phyloP scores from a whole-genome alignment of 2,113 vertebrate genomes.

The Pomatostomus ruficeps region DNA sequence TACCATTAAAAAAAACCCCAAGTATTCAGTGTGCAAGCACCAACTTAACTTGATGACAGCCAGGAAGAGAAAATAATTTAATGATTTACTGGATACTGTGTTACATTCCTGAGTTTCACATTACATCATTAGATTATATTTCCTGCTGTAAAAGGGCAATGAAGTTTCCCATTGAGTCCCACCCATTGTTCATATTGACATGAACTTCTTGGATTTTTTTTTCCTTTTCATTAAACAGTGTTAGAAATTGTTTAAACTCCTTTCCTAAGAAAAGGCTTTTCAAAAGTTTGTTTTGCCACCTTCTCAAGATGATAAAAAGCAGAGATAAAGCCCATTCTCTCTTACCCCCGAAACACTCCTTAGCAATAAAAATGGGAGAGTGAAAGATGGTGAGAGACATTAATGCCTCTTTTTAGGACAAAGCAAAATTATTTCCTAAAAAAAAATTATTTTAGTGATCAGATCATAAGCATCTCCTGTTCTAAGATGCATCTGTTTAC shows the following conservation, averaged over 20 bases:
- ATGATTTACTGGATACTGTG: neutral
- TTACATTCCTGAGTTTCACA: conserved; percentile 31
- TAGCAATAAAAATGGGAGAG: neutral
- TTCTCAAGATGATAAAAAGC: neutral
- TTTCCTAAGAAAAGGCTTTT: neutral
- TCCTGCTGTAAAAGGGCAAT: conserved; percentile 16
- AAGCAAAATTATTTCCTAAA: neutral
- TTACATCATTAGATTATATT: conserved; percentile 33
- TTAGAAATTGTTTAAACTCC: neutral
- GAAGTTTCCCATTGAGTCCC: neutral
- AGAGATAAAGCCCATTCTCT: neutral
- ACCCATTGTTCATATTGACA: neutral
- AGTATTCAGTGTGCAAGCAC: neutral
- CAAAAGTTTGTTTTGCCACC: neutral
- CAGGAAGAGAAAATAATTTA: conserved; percentile 12
- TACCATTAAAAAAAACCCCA: neutral
- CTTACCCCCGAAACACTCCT: neutral
- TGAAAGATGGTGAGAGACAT: neutral
- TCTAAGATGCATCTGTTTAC: neutral
- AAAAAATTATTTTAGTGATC: neutral
- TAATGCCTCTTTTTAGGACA: neutral
- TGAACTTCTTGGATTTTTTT: neutral
- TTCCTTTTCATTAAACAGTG: neutral
- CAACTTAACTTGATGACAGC: neutral
- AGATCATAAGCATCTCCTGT: neutral